Percentiles rank a stretch among this genome's conserved stretches.
These are phyloP conservation scores for Chouioia cunea DNA, from an alignment of 2,888 invertebrate species.

Conservation along the genomic window DNA sequence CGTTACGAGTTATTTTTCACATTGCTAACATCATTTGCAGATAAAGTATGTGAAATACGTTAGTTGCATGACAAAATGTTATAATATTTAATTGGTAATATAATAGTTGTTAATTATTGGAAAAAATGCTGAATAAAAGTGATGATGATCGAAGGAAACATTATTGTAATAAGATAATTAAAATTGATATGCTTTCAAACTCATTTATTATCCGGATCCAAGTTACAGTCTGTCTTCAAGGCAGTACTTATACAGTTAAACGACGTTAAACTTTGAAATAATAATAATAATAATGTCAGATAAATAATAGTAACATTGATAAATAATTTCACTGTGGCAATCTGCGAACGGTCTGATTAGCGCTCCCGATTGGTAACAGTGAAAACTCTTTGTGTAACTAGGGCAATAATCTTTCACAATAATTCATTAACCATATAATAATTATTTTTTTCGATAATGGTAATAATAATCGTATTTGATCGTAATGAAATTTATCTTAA, in stretches of 20 bases:
- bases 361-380: conserved; percentile 40
- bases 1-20: too few species aligned
- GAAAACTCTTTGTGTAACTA: conserved; percentile 36
- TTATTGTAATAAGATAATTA: too few species aligned
- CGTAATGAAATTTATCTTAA: conserved; percentile 33
- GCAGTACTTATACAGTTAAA: conserved; percentile 62
- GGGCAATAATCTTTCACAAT: conserved; percentile 46
- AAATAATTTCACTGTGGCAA: conserved; percentile 40
- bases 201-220: conserved; percentile 62
- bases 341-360: conserved; percentile 40
- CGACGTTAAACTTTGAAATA: conserved; percentile 41
- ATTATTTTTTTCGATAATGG: conserved; percentile 39
- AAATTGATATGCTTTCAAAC: conserved; percentile 48
- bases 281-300: conserved; percentile 34
- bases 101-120: too few species aligned
- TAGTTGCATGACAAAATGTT: too few species aligned
- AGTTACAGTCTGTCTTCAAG: conserved; percentile 63
- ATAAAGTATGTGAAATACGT: too few species aligned
- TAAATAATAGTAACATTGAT: conserved; percentile 46
- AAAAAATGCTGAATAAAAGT: too few species aligned
- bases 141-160: too few species aligned
- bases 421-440: conserved; percentile 42
- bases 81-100: too few species aligned
- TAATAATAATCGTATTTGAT: conserved; percentile 29
- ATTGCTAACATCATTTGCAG: too few species aligned